Conservation (phyloP, 2,797 vertebrate species). For the Lepilemur septentrionalis region DNA sequence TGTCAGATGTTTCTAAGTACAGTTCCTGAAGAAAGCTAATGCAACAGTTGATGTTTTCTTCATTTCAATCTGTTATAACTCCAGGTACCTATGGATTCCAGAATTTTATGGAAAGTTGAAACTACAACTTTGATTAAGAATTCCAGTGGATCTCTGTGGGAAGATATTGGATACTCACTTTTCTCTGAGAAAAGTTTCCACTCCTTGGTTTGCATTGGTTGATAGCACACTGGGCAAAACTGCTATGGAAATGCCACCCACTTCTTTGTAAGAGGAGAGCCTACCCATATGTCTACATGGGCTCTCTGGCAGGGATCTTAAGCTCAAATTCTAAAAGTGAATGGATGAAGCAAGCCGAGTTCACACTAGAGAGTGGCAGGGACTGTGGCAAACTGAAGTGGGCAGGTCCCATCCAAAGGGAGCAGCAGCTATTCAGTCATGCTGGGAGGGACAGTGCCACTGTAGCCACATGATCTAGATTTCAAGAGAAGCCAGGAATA, state of each 20-base stretch:
- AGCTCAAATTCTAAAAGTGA: background rate
- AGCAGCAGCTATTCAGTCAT: background rate
- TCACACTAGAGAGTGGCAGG: background rate
- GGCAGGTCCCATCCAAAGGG: background rate
- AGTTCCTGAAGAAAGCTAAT: background rate
- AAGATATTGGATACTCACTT: background rate
- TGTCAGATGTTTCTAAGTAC: background rate
- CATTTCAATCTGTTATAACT: background rate
- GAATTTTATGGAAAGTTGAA: slow-evolving; percentile 18
- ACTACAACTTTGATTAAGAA: background rate
- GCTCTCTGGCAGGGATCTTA: background rate
- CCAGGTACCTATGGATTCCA: background rate
- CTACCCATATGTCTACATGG: background rate
- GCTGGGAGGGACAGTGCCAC: background rate
- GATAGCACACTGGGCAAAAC: background rate
- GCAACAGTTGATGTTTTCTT: background rate
- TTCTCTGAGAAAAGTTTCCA: background rate
- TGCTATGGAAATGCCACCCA: background rate
- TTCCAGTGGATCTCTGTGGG: background rate
- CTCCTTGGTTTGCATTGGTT: background rate
- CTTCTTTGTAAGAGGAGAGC: background rate
- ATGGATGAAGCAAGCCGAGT: background rate
- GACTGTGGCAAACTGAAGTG: background rate
- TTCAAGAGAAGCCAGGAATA: slow-evolving; percentile 41
- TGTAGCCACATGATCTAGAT: background rate